Evolutionary conservation across 1,140 invertebrate species (phyloP), one percentile per base, ranked within the genome.

Genomic region (Temnothorax curvispinosus): DNA sequence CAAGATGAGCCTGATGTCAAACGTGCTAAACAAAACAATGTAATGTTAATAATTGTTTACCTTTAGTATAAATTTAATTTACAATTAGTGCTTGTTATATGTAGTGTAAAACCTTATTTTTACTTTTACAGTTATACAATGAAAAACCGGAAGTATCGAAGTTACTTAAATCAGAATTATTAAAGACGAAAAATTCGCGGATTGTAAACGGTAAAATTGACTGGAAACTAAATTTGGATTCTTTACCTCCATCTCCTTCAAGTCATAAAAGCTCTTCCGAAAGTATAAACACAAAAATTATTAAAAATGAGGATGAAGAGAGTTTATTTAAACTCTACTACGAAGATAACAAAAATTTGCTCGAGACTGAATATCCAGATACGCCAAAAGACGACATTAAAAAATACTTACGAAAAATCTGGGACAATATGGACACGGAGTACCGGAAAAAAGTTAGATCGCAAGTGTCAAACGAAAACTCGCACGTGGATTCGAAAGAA

Each of bases 321-420:
- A 89, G 88, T 44, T 94, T 96, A 27, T 96, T 96, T 87, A 92
- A 96, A 56, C 93, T 96, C 60, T 96, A 96, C 93, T 92, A 96
- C 32, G 95, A 96, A 87, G 84, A 96, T 3, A 95, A 94, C 87
- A 96, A 94, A 91, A 95, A 96, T 91, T 90, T 92, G 11, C 75
- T 96, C 8, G 94, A 95, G 71, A 95, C 96, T 71, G 94, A 96
- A 89, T 92, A 96, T 92, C 96, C 96, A 7, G 94, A 96, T 77
- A 93, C 96, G 15, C 94, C 93, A 3, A 93, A 96, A 87, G 92
- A 94, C 0, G 95, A 96, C 80, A 95, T 96, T 18, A 93, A 94
- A 38, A 92, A 91, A 54, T 96, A 96, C 93, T 92, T 96, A 50
- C 94, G 95, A 35, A 95, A 96, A 87, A 96, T 95, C 47, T 96